These are phyloP conservation scores for Eremophila alpestris DNA, from an alignment of 2,797 vertebrate species.

Conservation along the genomic window DNA sequence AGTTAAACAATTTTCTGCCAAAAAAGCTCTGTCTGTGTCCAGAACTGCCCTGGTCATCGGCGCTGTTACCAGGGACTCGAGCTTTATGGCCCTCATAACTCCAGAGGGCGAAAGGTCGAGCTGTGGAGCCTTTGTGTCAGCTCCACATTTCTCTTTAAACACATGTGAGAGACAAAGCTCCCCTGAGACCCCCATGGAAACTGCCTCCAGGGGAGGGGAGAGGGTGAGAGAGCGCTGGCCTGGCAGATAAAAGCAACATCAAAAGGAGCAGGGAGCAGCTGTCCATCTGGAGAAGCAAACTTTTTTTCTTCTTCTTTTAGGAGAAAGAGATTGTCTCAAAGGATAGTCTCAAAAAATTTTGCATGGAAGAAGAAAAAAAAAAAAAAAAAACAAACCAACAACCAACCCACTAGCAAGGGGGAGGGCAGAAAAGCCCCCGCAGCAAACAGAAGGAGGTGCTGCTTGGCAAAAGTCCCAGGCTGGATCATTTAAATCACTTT, in stretches of 20 bases:
- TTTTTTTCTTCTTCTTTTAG: constrained; percentile 6
- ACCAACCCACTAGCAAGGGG: not conserved
- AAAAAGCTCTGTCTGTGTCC: constrained; percentile 57
- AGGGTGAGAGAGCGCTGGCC: constrained; percentile 65
- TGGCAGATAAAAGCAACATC: constrained; percentile 72
- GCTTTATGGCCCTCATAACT: constrained; percentile 74
- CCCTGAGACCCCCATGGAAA: constrained; percentile 68
- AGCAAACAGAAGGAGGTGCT: constrained; percentile 74
- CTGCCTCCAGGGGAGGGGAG: constrained; percentile 65
- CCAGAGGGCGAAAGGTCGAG: constrained; percentile 64
- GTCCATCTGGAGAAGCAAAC: constrained; percentile 66
- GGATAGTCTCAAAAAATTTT: constrained; percentile 45
- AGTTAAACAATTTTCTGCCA: constrained; percentile 68
- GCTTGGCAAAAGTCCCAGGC: constrained; percentile 66
- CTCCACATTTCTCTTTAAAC: constrained; percentile 71
- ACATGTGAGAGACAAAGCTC: constrained; percentile 72
- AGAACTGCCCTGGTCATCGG: constrained; percentile 62
- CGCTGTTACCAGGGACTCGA: constrained; percentile 56
- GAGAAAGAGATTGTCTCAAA: constrained; percentile 56
- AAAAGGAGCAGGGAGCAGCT: constrained; percentile 70
- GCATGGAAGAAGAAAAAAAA: not conserved
- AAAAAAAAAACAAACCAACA: not conserved
- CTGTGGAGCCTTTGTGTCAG: constrained; percentile 71
- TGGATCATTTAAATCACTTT: constrained; percentile 73
- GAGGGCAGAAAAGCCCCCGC: constrained; percentile 34